Percentiles rank a stretch among this genome's conserved stretches.
These are phyloP conservation scores for Hippocampus abdominalis DNA, from an alignment of 2,113 vertebrate species.

Conservation along the genomic window DNA sequence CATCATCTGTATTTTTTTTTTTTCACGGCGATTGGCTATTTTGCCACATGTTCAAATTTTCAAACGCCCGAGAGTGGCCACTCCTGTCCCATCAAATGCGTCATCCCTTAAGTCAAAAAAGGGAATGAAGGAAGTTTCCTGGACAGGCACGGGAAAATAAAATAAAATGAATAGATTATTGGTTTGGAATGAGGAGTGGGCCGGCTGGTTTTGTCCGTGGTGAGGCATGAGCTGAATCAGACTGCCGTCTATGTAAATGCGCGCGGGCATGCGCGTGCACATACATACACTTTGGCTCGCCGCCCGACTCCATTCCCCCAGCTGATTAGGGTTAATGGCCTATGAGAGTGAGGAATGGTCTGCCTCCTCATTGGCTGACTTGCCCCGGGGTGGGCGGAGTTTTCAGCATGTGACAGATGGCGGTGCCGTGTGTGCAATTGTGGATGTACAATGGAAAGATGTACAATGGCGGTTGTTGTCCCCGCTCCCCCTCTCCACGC, in stretches of 20 bases:
- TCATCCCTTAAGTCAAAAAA: too few species aligned
- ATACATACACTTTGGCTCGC: conserved; percentile 50
- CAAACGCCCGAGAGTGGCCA: too few species aligned
- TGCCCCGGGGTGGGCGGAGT: conserved; percentile 76
- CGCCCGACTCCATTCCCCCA: conserved; percentile 73
- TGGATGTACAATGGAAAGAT: conserved; percentile 34
- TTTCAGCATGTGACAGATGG: conserved; percentile 89
- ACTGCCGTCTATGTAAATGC: conserved; percentile 7
- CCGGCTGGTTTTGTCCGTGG: conserved; percentile 7
- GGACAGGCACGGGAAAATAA: neutral
- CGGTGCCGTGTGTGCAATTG: conserved; percentile 18
- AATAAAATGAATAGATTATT: conserved; percentile 29
- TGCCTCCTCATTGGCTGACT: conserved; percentile 71
- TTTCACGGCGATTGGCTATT: too few species aligned
- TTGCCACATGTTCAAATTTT: too few species aligned
- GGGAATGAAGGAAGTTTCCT: neutral
- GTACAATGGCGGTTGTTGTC: conserved; percentile 21
- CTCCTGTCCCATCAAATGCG: too few species aligned
- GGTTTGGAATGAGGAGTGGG: conserved; percentile 9
- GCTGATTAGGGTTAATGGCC: conserved; percentile 85
- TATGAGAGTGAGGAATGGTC: conserved; percentile 66
- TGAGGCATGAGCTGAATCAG: conserved; percentile 31
- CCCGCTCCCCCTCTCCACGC: neutral
- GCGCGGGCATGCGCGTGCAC: conserved; percentile 14
- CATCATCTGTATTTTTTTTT: too few species aligned